A percentile compares a stretch with the other conserved stretches of the same genome.
Conservation (phyloP, 2,888 invertebrate genomes). For the Diarsia dahlii region DNA sequence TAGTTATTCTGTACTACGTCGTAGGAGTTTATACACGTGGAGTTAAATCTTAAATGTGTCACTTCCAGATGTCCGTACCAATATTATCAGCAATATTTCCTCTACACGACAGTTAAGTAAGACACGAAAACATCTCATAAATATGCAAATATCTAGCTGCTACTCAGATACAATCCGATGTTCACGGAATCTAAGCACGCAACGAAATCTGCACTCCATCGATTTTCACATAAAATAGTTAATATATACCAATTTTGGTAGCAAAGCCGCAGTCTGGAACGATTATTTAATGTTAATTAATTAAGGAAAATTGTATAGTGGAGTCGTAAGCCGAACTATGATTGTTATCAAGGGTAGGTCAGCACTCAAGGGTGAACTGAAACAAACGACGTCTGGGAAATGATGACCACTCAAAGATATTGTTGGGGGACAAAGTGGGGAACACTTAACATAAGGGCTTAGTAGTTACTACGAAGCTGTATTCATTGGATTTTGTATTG, state of each 20-base stretch:
- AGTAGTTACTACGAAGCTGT: constrained; percentile 25
- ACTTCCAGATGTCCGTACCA: neutral
- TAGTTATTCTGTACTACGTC: neutral
- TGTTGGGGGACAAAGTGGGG: constrained; percentile 47
- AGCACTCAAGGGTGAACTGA: constrained; percentile 35
- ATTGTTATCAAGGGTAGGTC: constrained; percentile 53
- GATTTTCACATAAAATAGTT: constrained; percentile 49
- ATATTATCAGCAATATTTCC: constrained; percentile 29
- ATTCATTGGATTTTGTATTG: constrained; percentile 49
- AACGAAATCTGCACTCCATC: constrained; percentile 53
- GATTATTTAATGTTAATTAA: constrained; percentile 54
- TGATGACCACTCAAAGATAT: constrained; percentile 58
- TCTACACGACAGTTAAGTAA: constrained; percentile 19
- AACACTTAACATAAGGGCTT: constrained; percentile 31
- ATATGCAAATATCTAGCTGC: constrained; percentile 53
- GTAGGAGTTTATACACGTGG: neutral
- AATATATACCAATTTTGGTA: constrained; percentile 33
- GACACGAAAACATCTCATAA: constrained; percentile 53
- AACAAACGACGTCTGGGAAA: constrained; percentile 49
- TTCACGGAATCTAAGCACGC: constrained; percentile 52
- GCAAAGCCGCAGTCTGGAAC: constrained; percentile 21
- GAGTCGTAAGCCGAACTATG: constrained; percentile 26
- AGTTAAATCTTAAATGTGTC: neutral
- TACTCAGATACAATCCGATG: constrained; percentile 38
- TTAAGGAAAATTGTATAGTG: constrained; percentile 41